Evolutionary conservation across 2,113 vertebrate genomes (phyloP).

Genomic region (Halcyon malimbica): DNA sequence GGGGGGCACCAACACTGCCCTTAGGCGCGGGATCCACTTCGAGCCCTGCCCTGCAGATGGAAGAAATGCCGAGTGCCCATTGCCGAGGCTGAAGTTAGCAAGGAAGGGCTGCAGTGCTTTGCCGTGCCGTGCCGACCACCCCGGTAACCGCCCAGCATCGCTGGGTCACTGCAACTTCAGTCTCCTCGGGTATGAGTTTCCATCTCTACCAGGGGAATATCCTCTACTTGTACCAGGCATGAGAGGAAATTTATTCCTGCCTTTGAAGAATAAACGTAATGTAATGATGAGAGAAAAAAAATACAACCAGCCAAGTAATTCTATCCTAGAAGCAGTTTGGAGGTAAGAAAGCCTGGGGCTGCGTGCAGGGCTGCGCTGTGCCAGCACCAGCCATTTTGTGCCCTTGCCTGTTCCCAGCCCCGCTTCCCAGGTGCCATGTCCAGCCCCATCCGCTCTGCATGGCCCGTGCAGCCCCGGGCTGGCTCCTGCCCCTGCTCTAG

Average conservation of each 20-base stretch:
- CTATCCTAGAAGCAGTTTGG: neutral
- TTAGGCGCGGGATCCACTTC: rapidly evolving
- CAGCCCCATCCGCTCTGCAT: neutral
- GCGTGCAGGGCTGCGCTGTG: neutral
- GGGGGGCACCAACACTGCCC: neutral
- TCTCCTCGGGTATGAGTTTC: neutral
- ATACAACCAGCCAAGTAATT: neutral
- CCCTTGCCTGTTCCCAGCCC: neutral
- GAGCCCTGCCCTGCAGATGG: neutral
- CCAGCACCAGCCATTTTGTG: neutral
- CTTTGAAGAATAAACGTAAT: neutral
- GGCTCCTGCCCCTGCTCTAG: neutral
- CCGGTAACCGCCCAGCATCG: rapidly evolving
- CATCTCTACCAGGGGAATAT: neutral
- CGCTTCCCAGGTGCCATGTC: neutral
- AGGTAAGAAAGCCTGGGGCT: neutral
- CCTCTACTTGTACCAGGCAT: neutral
- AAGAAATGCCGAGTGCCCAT: rapidly evolving
- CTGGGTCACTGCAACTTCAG: neutral
- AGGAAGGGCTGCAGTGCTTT: neutral
- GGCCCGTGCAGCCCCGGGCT: rapidly evolving
- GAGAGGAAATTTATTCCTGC: neutral
- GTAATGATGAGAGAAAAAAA: neutral
- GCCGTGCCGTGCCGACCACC: rapidly evolving
- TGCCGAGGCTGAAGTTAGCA: rapidly evolving